phyloP scores from a whole-genome alignment of 2,888 invertebrate genomes.

The Caenorhabditis sp. region DNA sequence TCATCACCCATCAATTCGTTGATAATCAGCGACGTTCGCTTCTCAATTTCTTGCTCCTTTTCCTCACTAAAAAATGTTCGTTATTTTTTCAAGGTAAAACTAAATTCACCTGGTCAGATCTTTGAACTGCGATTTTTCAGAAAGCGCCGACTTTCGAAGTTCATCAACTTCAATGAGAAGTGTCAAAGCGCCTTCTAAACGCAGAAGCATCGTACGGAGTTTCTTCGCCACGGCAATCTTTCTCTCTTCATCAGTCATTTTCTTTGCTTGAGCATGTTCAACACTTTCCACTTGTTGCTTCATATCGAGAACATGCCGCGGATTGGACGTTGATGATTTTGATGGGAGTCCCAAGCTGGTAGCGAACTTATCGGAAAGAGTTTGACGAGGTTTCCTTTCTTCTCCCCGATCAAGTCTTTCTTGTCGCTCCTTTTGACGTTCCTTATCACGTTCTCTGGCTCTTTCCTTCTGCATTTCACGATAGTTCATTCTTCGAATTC shows the following conservation, averaged over 20 bases:
- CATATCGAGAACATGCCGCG: conserved; percentile 74
- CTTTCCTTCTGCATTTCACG: conserved; percentile 63
- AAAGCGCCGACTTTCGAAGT: conserved; percentile 5
- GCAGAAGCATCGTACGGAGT: conserved; percentile 76
- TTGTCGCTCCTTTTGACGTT: conserved; percentile 51
- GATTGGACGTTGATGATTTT: conserved; percentile 69
- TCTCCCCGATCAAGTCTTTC: conserved; percentile 49
- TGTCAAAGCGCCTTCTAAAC: conserved; percentile 75
- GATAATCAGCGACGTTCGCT: conserved; percentile 42
- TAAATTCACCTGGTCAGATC: conserved; percentile 37
- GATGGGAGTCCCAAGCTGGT: conserved; percentile 67
- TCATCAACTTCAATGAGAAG: conserved; percentile 76
- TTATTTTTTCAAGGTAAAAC: no score
- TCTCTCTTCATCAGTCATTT: conserved; percentile 49
- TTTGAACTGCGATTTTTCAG: conserved; percentile 40
- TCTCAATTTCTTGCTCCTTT: conserved; percentile 38
- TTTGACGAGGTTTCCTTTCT: conserved; percentile 49
- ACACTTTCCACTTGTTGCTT: conserved; percentile 44
- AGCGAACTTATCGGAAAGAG: conserved; percentile 61
- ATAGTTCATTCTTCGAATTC: conserved; percentile 55
- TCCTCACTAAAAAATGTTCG: conserved; percentile 54
- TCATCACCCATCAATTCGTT: conserved; percentile 67
- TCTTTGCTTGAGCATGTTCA: conserved; percentile 36
- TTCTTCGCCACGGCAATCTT: conserved; percentile 68
- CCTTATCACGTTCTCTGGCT: conserved; percentile 45